Evolutionary conservation across 2,113 vertebrate species (phyloP), one percentile per base, ranked within the genome.

Genomic region (Petaurus breviceps): DNA sequence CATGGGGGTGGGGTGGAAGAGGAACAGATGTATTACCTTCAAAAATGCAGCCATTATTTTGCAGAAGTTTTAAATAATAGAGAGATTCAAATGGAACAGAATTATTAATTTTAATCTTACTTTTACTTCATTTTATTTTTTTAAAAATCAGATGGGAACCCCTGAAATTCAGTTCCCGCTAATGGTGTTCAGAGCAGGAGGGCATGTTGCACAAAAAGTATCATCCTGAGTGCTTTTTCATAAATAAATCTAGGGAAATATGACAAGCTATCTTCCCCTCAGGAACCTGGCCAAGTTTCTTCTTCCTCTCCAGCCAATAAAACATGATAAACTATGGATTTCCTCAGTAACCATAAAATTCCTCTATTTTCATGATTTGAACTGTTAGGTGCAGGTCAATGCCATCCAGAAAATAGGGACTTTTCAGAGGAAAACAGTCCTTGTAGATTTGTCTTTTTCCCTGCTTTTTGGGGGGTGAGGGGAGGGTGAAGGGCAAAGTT

Each of bases 11-110:
- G 94, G 98, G 96, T 98, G 95, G 68, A 96, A 96, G 93, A 98
- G 96, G 98, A 98, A 95, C 98, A 98, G 98, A 98, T 98, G 98
- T 96, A 95, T 98, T 94, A 97, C 10, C 93, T 97, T 98, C 98
- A 97, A 98, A 98, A 98, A 98, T 95, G 95, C 97, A 97, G 92
- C 97, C 96, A 97, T 96, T 97, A 97, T 97, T 98, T 95, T 96
- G 95, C 96, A 96, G 96, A 98, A 98, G 97, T 98, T 98, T 84
- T 98, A 95, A 98, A 97, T 97, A 97, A 98, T 95, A 95, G 97
- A 96, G 43, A 97, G 89, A 12, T 95, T 61, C 37, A 96, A 97
- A 95, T 94, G 97, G n/a, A 84, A 84, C 2, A 43, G 68, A 84
- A 84, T 84, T 84, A 68, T 3, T 92, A 16, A 11, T 43, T 93